Evolutionary conservation across 2,888 invertebrate species (phyloP), one percentile per base, ranked within the genome.

Genomic region (Xanthorhoe spadicearia): DNA sequence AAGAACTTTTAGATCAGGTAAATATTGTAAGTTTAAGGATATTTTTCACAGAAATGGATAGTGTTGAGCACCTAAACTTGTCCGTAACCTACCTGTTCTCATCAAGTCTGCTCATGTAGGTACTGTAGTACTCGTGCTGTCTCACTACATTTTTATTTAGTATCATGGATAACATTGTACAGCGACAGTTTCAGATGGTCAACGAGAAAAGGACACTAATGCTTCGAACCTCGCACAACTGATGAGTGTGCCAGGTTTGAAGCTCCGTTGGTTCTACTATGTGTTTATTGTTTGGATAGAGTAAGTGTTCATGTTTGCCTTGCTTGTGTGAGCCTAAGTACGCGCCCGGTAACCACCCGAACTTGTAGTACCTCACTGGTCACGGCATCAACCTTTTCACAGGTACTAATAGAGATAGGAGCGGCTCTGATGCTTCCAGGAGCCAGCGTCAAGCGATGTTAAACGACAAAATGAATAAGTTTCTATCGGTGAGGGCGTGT

Each of bases 391-490:
- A 84, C 85, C 87, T 93, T 91, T 92, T 92, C 84, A 82, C 94
- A 94, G 94, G 94, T 83, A 78, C 83, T 90, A 93, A 92, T 89
- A 94, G 94, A 94, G 95, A 95, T 94, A 95, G 95, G 93, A 94
- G 95, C 90, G 94, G 88, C 79, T 87, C 88, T 80, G 90, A 88
- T 81, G 88, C 95, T 87, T 96, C 96, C 90, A 94, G 95, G 89
- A 94, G 95, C 92, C 96, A 96, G 94, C 96, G 96, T 83, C 96
- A 96, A 90, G 97, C 97, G 92, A 96, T 97, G 92, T 95, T 97
- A 94, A 97, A 97, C 92, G 97, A 97, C 94, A 97, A 97, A 95
- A 97, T 97, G 94, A 96, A 97, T 96, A 97, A 97, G 92, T 98
- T 97, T 94, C 94, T 97, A 94, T 97, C 97, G 97, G 98, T 98